Conservation (phyloP, 2,888 invertebrate genomes). For the Synanthedon myopaeformis region DNA sequence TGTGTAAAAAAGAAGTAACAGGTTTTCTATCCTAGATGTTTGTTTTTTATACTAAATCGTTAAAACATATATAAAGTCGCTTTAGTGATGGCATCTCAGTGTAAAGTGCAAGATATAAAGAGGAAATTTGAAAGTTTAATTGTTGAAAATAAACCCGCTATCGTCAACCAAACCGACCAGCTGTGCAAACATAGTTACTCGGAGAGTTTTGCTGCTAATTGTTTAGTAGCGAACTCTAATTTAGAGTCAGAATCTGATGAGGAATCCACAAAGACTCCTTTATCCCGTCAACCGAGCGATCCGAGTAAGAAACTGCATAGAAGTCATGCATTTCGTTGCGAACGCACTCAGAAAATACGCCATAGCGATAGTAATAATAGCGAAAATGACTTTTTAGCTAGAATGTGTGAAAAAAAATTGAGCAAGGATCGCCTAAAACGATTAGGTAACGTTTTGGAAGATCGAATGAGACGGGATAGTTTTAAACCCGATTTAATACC, state of each 20-base stretch:
- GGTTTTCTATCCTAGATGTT: slow-evolving; percentile 3
- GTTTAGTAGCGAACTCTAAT: not conserved
- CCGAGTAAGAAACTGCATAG: slow-evolving; percentile 69
- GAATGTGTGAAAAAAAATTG: slow-evolving; percentile 46
- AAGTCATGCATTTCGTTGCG: slow-evolving; percentile 71
- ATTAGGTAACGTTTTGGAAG: slow-evolving; percentile 51
- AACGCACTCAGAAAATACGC: slow-evolving; percentile 50
- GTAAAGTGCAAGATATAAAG: slow-evolving; percentile 73
- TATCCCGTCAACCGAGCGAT: slow-evolving; percentile 59
- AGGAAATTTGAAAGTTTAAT: slow-evolving; percentile 73
- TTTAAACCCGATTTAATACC: slow-evolving; percentile 15
- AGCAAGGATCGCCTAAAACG: slow-evolving; percentile 51
- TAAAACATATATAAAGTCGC: slow-evolving; percentile 6
- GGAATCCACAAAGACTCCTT: slow-evolving; percentile 26
- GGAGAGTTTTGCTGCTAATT: not conserved
- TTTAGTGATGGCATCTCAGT: slow-evolving; percentile 58
- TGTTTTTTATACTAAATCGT: not conserved
- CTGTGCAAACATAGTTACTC: slow-evolving; percentile 13
- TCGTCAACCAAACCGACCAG: slow-evolving; percentile 14
- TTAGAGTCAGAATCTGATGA: slow-evolving; percentile 1
- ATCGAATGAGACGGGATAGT: slow-evolving; percentile 57
- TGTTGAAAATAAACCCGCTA: slow-evolving; percentile 29
- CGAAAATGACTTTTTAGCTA: slow-evolving; percentile 38
- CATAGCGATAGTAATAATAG: slow-evolving; percentile 51
- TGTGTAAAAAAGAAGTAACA: slow-evolving; percentile 8